A percentile compares a stretch with the other conserved stretches of the same genome.
These are phyloP conservation scores for Therioaphis trifolii DNA, from an alignment of 2,888 invertebrate species.

Conservation along the genomic window DNA sequence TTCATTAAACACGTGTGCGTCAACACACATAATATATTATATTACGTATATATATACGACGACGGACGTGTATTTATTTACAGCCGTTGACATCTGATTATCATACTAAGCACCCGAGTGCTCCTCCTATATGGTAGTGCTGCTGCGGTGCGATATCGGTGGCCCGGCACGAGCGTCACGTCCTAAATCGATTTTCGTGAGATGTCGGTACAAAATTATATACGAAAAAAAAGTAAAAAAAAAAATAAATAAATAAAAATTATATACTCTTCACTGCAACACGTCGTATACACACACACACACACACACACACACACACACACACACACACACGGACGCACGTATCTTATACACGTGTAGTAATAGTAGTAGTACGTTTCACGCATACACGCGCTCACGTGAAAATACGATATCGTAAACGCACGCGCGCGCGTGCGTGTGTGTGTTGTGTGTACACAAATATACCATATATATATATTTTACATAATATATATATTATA, in stretches of 20 bases:
- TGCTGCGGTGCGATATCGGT: slow-evolving; percentile 36
- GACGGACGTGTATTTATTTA: slow-evolving; percentile 44
- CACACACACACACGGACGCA: too few relatives aligned
- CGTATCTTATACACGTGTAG: too few relatives aligned
- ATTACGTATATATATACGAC: background rate
- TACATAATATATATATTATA: too few relatives aligned
- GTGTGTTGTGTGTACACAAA: background rate
- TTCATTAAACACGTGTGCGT: slow-evolving; percentile 17
- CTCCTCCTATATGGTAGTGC: background rate
- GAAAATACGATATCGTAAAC: background rate
- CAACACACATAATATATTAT: background rate
- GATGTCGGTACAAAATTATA: background rate
- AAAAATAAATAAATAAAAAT: background rate
- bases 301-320: too few relatives aligned
- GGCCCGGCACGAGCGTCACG: slow-evolving; percentile 47
- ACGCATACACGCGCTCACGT: too few relatives aligned
- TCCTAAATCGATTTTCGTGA: slow-evolving; percentile 47
- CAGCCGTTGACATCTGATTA: slow-evolving; percentile 58
- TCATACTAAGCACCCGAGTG: slow-evolving; percentile 52
- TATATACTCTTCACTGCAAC: too few relatives aligned
- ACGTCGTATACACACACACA: too few relatives aligned
- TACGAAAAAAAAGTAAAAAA: slow-evolving; percentile 17
- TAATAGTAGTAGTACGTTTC: too few relatives aligned
- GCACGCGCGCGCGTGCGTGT: background rate
- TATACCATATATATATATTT: too few relatives aligned